Base-by-base conservation (phyloP, 2,888 invertebrate genomes). In the Globia sparganii region DNA sequence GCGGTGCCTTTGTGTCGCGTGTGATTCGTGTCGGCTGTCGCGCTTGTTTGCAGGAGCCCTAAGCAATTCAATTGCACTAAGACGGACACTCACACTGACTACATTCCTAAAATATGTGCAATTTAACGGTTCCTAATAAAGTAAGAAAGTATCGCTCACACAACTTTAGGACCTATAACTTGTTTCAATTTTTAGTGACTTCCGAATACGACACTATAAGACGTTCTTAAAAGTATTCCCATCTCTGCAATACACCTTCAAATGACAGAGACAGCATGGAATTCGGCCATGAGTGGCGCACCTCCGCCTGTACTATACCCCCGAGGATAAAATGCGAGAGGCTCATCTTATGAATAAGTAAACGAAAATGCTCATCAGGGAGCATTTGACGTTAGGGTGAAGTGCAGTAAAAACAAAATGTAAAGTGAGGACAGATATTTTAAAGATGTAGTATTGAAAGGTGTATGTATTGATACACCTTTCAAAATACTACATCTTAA, bases 321-420 rank as follows among this genome's bases (percentile, higher is more conserved):
- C 13, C 18, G 13, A n/a, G 18, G 18, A 65, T 18, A n/a, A 18
- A 37, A 76, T 31, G 58, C 76, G n/a, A 65, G n/a, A 49, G 59
- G n/a, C 58, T 66, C 49, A 13, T 31, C 49, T 76, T 59, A 40
- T 76, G 76, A 76, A 76, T 76, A 76, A 76, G 3, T 76, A n/a
- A 76, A 40, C 46, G 49, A 8, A 66, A 59, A n/a, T 8, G 15
- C 40, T 31, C 76, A 31, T 31, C 31, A 11, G 28, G 6, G 58
- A 65, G 49, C 46, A 40, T 49, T 76, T 11, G n/a, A 40, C 15
- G 28, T 49, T n/a, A 65, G 43, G 46, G 9, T 43, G 18, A 37
- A 31, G 37, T 46, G 37, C 62, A 68, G 18, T 66, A n/a, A 75
- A 67, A 67, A 34, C 28, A 37, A 62, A 67, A 62, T 53, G 21